These are phyloP conservation scores for Styela clava DNA, from an alignment of 23 tunicate genomes.

Conservation along the genomic window DNA sequence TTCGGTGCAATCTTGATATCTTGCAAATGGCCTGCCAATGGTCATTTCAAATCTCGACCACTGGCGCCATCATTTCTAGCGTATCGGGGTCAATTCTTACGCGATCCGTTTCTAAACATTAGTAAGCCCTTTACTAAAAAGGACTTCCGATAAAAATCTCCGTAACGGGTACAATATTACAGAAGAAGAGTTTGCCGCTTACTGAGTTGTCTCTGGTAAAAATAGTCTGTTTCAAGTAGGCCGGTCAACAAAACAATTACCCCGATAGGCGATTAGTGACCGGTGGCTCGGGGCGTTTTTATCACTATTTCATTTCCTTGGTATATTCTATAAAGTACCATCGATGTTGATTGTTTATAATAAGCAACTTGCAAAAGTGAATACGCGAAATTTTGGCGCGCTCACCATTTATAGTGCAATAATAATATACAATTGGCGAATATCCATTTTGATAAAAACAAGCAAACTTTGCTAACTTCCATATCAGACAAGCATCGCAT, in stretches of 20 bases:
- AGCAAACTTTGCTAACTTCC: neutral
- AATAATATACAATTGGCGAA: too few relatives aligned
- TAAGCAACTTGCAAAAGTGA: neutral
- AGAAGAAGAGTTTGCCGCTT: neutral
- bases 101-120: conserved; percentile 24
- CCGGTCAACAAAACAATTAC: neutral
- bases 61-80: conserved; percentile 17
- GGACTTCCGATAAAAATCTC: conserved; percentile 20
- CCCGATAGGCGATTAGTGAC: neutral
- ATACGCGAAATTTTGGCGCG: neutral
- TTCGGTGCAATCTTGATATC: neutral
- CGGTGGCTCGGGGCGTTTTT: neutral
- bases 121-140: conserved; percentile 7
- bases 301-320: neutral
- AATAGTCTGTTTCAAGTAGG: neutral
- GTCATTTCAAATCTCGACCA: neutral
- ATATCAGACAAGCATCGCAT: too few relatives aligned
- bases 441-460: neutral
- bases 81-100: conserved; percentile 25
- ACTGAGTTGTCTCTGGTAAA: neutral
- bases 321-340: neutral
- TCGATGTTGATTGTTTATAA: neutral
- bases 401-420: too few relatives aligned
- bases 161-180: neutral
- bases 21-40: neutral